Conservation (phyloP, 2,888 invertebrate genomes). For the Cetonia aurata region DNA sequence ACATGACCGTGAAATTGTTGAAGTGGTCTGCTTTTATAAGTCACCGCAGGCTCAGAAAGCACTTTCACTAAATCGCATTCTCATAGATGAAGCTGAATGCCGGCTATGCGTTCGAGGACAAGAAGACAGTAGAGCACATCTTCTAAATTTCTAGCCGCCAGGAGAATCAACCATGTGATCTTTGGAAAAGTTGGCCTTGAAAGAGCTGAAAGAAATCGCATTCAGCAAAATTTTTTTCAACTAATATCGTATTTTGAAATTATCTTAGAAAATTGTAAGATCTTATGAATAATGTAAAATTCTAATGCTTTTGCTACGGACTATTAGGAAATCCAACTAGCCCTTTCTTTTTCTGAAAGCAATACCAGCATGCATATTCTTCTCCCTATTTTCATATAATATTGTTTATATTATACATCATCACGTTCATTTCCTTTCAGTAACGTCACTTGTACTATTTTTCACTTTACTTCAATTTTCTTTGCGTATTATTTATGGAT, state of each 20-base stretch:
- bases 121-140: too few relatives aligned
- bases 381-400: neutral
- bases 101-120: too few relatives aligned
- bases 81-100: too few relatives aligned
- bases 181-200: neutral
- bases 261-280: too few relatives aligned
- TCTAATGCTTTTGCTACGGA: too few relatives aligned
- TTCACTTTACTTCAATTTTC: slow-evolving; percentile 22
- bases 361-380: neutral
- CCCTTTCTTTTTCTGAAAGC: neutral
- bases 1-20: too few relatives aligned
- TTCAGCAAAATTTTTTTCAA: neutral
- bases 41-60: too few relatives aligned
- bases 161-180: neutral
- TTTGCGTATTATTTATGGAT: slow-evolving; percentile 31
- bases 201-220: neutral
- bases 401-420: neutral
- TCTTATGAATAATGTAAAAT: too few relatives aligned
- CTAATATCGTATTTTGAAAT: too few relatives aligned
- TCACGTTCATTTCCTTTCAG: neutral
- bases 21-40: too few relatives aligned
- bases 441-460: slow-evolving; percentile 4
- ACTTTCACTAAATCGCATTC: too few relatives aligned
- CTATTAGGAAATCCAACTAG: neutral
- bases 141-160: neutral